Conservation (phyloP, 1,140 invertebrate species). For the Pseudomyrmex dendroicus region DNA sequence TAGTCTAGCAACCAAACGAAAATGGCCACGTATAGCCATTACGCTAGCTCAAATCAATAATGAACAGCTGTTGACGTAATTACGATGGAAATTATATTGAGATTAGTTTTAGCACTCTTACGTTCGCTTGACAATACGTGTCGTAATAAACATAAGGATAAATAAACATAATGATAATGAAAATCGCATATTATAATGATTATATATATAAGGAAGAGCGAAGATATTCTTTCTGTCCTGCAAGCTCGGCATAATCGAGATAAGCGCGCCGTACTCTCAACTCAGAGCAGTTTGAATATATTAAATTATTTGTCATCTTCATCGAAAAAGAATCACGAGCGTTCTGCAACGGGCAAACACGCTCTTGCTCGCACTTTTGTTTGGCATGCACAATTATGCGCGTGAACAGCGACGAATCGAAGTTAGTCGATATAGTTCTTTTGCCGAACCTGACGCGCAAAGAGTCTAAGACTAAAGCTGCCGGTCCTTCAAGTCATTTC, state of each 20-base stretch:
- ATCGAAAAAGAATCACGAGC: not conserved
- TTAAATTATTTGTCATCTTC: constrained; percentile 61
- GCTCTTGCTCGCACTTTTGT: constrained; percentile 3
- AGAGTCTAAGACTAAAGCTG: constrained; percentile 19
- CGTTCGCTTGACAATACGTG: constrained; percentile 21
- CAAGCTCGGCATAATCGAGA: constrained; percentile 44
- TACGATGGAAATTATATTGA: constrained; percentile 67
- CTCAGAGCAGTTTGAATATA: constrained; percentile 51
- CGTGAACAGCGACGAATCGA: not conserved
- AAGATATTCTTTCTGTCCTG: constrained; percentile 39
- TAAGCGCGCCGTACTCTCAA: constrained; percentile 31
- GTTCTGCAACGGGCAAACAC: constrained; percentile 14
- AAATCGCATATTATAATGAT: constrained; percentile 74
- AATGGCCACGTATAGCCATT: constrained; percentile 20
- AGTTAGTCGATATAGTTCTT: constrained; percentile 7
- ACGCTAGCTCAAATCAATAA: constrained; percentile 56
- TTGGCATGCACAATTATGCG: constrained; percentile 7
- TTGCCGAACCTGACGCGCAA: not conserved
- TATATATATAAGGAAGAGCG: constrained; percentile 43
- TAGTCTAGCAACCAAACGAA: constrained; percentile 53
- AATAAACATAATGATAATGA: constrained; percentile 68
- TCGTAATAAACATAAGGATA: constrained; percentile 69
- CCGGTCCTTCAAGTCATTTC: constrained; percentile 33
- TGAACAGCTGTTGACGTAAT: constrained; percentile 63
- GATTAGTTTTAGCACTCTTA: constrained; percentile 70